Evolutionary conservation across 1,140 invertebrate genomes (phyloP).

Genomic region (Tetramorium alpestre): DNA sequence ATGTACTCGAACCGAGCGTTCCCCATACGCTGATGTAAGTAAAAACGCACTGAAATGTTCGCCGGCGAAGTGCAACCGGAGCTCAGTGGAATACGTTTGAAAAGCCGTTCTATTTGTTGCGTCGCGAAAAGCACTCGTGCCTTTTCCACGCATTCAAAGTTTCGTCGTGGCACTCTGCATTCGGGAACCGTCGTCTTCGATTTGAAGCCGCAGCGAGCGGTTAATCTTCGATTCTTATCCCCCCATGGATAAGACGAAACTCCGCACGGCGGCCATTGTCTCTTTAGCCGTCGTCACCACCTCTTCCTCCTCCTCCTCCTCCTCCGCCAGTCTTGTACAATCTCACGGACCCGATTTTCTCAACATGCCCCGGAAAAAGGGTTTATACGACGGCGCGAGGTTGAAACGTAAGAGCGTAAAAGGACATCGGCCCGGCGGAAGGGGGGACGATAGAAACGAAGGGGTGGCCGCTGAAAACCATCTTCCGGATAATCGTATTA

Average conservation of each 20-base stretch:
- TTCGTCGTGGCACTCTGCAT: background rate
- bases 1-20: background rate
- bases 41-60: conserved; percentile 31
- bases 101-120: conserved; percentile 33
- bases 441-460: conserved; percentile 56
- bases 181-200: background rate
- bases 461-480: conserved; percentile 74
- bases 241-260: background rate
- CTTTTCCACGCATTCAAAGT: background rate
- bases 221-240: conserved; percentile 69
- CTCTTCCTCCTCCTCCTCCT: background rate
- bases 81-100: conserved; percentile 10
- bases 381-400: conserved; percentile 38
- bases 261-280: conserved; percentile 50
- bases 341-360: background rate
- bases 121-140: background rate
- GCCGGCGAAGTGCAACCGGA: conserved; percentile 4
- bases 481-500: conserved; percentile 82
- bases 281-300: conserved; percentile 47
- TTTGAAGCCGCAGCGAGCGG: background rate
- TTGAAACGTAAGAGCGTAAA: conserved; percentile 49
- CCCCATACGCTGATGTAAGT: conserved; percentile 36
- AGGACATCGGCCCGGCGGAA: conserved; percentile 52
- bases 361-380: conserved; percentile 53
- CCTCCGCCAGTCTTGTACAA: background rate